These are phyloP conservation scores for Tineola bisselliella DNA, from an alignment of 2,888 invertebrate genomes.

Conservation along the genomic window DNA sequence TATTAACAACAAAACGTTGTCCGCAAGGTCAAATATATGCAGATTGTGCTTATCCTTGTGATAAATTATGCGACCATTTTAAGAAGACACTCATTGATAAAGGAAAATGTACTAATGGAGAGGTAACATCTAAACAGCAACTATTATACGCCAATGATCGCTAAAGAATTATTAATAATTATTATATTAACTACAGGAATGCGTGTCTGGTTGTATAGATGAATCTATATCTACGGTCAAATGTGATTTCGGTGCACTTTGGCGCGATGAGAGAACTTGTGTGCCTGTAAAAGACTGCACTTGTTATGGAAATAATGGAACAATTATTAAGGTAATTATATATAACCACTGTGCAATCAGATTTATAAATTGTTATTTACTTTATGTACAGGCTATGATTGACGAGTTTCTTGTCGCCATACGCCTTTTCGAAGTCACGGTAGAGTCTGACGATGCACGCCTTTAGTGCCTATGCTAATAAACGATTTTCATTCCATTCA, in stretches of 20 bases:
- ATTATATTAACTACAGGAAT: conserved; percentile 41
- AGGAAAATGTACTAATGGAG: conserved; percentile 48
- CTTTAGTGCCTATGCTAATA: too few species aligned
- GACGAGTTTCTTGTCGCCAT: too few species aligned
- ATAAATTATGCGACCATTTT: conserved; percentile 75
- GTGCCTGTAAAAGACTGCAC: conserved; percentile 79
- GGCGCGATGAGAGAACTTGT: conserved; percentile 79
- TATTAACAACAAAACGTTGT: conserved; percentile 22
- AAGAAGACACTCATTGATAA: conserved; percentile 41
- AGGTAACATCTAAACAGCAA: too few species aligned
- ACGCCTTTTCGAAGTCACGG: too few species aligned
- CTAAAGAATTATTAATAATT: conserved; percentile 29
- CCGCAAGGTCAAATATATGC: conserved; percentile 67
- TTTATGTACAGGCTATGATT: too few species aligned
- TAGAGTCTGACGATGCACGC: too few species aligned
- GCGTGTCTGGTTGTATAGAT: conserved; percentile 43
- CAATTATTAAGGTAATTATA: conserved; percentile 68
- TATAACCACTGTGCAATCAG: too few species aligned
- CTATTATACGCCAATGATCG: too few species aligned
- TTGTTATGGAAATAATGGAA: conserved; percentile 73
- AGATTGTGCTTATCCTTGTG: conserved; percentile 78
- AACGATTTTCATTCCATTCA: too few species aligned
- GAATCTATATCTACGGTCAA: conserved; percentile 29
- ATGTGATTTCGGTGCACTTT: conserved; percentile 70
- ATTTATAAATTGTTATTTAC: not conserved